A percentile compares a stretch with the other conserved stretches of the same genome.
Conservation (phyloP, 2,888 invertebrate genomes). For the Synanthedon tipuliformis region DNA sequence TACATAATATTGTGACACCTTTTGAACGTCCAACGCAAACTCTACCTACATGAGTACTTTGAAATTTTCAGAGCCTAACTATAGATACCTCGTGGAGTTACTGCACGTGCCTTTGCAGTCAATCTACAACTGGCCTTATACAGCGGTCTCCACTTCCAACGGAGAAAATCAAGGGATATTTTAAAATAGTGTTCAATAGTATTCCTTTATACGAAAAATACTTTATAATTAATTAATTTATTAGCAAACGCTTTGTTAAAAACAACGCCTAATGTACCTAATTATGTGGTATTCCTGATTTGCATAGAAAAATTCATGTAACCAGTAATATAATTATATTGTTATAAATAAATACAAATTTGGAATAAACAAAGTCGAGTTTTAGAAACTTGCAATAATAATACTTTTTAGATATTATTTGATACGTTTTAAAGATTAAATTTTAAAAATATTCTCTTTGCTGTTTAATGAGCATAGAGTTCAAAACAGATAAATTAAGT, state of each 20-base stretch:
- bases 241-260: neutral
- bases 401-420: too few species aligned
- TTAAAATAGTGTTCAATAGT: constrained; percentile 4
- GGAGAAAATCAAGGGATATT: constrained; percentile 38
- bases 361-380: too few species aligned
- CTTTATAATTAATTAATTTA: neutral
- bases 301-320: too few species aligned
- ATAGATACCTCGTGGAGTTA: constrained; percentile 85
- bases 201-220: neutral
- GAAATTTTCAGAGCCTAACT: constrained; percentile 80
- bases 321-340: too few species aligned
- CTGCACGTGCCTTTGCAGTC: constrained; percentile 89
- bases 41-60: constrained; percentile 5
- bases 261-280: neutral
- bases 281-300: too few species aligned
- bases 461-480: too few species aligned
- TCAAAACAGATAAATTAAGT: too few species aligned
- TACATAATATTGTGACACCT: too few species aligned
- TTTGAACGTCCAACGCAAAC: neutral
- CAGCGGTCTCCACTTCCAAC: constrained; percentile 32
- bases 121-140: constrained; percentile 74
- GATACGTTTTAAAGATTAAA: neutral
- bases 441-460: too few species aligned
- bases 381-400: too few species aligned
- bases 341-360: too few species aligned